Percentiles rank a stretch among this genome's conserved stretches.
Conservation (phyloP, 2,113 vertebrate species). For the Gymnorhina tibicen region DNA sequence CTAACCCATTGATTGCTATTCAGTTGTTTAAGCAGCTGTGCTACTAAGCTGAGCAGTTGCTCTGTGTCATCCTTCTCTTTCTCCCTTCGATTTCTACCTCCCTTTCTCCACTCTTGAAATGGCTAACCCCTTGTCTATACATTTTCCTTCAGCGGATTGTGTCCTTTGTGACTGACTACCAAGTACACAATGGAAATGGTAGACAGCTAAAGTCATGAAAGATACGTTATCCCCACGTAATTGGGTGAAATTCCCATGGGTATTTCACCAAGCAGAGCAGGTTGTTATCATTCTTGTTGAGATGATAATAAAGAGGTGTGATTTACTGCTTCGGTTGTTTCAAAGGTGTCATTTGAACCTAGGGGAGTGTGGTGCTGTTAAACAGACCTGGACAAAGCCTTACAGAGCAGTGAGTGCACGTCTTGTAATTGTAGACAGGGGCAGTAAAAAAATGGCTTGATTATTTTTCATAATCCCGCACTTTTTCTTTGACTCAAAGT, state of each 20-base stretch:
- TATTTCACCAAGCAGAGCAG: slow-evolving; percentile 16
- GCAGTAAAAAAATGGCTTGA: background rate
- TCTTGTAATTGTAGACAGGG: background rate
- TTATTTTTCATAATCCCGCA: background rate
- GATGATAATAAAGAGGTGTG: slow-evolving; percentile 41
- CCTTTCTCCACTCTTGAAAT: slow-evolving; percentile 31
- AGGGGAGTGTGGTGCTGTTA: background rate
- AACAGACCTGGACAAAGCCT: background rate
- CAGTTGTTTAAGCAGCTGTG: slow-evolving; percentile 57
- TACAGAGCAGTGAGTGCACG: background rate
- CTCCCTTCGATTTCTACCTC: slow-evolving; percentile 27
- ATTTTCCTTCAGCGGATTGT: slow-evolving; percentile 30
- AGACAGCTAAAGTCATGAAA: slow-evolving; percentile 47
- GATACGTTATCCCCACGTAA: background rate
- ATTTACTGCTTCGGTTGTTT: slow-evolving; percentile 48
- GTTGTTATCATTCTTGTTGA: slow-evolving; percentile 51
- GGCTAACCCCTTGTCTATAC: slow-evolving; percentile 14
- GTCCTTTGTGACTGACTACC: slow-evolving; percentile 25
- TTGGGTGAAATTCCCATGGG: slow-evolving; percentile 35
- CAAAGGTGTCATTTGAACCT: slow-evolving; percentile 31
- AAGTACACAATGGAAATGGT: slow-evolving; percentile 19
- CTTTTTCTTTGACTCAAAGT: background rate
- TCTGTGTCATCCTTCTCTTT: slow-evolving; percentile 40
- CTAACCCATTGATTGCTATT: slow-evolving; percentile 56
- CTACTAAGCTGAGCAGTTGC: slow-evolving; percentile 52